A percentile compares a stretch with the other conserved stretches of the same genome.
Evolutionary conservation across 2,113 vertebrate genomes (phyloP).

Genomic region (Dipodomys ordii): DNA sequence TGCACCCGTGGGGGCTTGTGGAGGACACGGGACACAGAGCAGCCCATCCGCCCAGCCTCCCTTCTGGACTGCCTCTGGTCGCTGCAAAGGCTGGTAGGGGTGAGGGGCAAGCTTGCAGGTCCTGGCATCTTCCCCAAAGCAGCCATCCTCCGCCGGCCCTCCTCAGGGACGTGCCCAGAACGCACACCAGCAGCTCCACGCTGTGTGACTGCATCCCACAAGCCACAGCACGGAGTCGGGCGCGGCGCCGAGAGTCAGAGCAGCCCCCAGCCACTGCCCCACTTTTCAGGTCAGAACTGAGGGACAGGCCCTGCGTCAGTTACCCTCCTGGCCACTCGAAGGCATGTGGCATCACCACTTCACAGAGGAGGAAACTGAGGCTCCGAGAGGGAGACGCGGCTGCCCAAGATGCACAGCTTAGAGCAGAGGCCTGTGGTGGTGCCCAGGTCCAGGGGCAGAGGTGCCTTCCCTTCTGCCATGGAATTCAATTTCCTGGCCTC

Average conservation of each 20-base stretch:
- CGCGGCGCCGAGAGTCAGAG: neutral
- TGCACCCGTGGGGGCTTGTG: neutral
- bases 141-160: too few species aligned
- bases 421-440: accelerated
- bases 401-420: neutral
- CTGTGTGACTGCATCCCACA: neutral
- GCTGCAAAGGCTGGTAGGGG: neutral
- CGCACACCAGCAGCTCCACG: too few species aligned
- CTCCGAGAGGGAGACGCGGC: neutral
- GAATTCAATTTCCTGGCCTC: neutral
- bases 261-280: neutral
- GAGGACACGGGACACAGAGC: neutral
- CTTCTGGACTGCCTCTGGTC: neutral
- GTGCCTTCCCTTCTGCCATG: neutral
- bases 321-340: neutral
- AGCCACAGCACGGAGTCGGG: accelerated
- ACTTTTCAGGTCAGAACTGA: neutral
- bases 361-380: neutral
- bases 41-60: too few species aligned
- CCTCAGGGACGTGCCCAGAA: too few species aligned
- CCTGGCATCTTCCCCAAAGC: too few species aligned
- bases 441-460: too few species aligned
- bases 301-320: too few species aligned
- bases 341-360: neutral
- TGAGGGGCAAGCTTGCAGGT: too few species aligned